phyloP scores from a whole-genome alignment of 2,113 vertebrate species.

The Delphinapterus leucas region DNA sequence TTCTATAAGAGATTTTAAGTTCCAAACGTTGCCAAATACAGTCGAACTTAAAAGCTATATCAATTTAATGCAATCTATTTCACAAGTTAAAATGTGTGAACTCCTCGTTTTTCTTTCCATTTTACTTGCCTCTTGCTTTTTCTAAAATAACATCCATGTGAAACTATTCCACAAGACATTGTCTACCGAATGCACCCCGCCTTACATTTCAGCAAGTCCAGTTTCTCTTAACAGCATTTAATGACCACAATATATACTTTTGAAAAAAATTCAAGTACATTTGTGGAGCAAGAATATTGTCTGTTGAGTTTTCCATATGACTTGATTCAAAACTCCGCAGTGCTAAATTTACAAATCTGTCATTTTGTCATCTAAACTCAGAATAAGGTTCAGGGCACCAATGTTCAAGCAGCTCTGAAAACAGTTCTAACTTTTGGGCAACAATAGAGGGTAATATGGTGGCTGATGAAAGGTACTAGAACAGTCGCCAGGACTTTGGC shows the following conservation, averaged over 20 bases:
- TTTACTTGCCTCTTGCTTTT: neutral
- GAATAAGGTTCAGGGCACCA: neutral
- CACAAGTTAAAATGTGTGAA: conserved; percentile 16
- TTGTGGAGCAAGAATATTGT: conserved; percentile 8
- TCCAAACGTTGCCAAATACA: neutral
- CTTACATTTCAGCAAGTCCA: neutral
- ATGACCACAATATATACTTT: neutral
- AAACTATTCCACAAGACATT: neutral
- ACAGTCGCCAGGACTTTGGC: neutral
- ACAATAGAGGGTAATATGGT: neutral
- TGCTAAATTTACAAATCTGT: neutral
- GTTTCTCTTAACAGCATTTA: neutral
- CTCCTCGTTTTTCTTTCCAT: neutral
- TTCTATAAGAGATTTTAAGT: neutral
- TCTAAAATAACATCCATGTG: neutral
- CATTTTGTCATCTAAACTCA: neutral
- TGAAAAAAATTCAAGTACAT: neutral
- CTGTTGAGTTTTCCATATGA: neutral
- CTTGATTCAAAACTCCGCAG: neutral
- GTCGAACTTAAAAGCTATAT: neutral
- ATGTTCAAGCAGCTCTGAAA: neutral
- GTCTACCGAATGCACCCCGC: neutral
- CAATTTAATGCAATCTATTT: conserved; percentile 16
- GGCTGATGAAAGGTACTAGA: neutral
- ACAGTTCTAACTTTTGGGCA: neutral